Conservation (phyloP, 1,140 invertebrate genomes). For the Oncopeltus fasciatus region DNA sequence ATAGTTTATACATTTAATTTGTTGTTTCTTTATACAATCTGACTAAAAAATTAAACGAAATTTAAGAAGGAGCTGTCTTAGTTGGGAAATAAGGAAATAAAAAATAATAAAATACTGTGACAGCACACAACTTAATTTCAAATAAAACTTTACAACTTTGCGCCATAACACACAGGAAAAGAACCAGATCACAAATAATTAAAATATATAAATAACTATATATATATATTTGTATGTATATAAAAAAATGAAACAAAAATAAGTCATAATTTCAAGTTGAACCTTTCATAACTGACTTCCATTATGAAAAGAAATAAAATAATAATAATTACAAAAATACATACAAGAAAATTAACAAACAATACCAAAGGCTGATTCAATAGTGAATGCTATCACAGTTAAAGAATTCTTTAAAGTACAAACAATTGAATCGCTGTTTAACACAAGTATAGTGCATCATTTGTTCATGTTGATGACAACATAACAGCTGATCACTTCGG, state of each 20-base stretch:
- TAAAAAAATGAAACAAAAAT: too few relatives aligned
- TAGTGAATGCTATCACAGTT: slow-evolving; percentile 20
- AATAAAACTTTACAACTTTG: neutral
- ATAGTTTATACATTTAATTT: too few relatives aligned
- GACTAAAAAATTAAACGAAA: slow-evolving; percentile 9
- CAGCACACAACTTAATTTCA: slow-evolving; percentile 10
- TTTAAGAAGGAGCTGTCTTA: slow-evolving; percentile 7
- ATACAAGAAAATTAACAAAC: slow-evolving; percentile 16
- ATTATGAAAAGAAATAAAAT: slow-evolving; percentile 1
- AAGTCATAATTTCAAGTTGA: neutral
- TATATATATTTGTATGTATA: too few relatives aligned
- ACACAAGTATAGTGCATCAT: slow-evolving; percentile 14
- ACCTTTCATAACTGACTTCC: neutral
- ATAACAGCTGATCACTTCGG: slow-evolving; percentile 9
- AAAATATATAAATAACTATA: neutral
- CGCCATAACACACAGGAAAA: neutral
- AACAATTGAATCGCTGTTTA: slow-evolving; percentile 8
- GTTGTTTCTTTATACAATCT: too few relatives aligned
- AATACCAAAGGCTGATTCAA: slow-evolving; percentile 1
- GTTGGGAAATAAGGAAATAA: neutral
- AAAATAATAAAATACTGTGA: slow-evolving; percentile 14
- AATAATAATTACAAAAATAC: slow-evolving; percentile 8
- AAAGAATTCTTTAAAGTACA: slow-evolving; percentile 12
- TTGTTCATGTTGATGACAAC: slow-evolving; percentile 16
- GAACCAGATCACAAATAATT: slow-evolving; percentile 10